A percentile compares a stretch with the other conserved stretches of the same genome.
Evolutionary conservation across 2,888 invertebrate genomes (phyloP).

Genomic region (Vannuccia rotundouncinata): DNA sequence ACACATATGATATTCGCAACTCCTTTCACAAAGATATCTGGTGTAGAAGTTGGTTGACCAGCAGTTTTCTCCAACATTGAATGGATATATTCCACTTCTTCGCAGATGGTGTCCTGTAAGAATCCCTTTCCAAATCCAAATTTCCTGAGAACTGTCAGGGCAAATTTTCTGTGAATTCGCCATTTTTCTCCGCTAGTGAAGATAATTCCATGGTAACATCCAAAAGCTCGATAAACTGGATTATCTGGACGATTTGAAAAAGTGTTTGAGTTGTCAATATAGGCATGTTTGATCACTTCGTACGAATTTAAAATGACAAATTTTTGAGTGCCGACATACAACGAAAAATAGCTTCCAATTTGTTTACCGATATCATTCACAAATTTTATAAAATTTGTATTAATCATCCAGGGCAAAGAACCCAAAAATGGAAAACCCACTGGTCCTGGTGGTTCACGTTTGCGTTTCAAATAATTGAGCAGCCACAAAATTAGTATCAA

Average conservation of each 20-base stretch:
- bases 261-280: conserved; percentile 7
- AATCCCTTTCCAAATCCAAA: conserved; percentile 31
- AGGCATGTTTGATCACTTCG: conserved; percentile 11
- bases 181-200: conserved; percentile 16
- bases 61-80: background rate
- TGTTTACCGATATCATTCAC: background rate
- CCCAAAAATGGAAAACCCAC: background rate
- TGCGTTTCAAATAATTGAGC: background rate
- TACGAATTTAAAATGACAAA: conserved; percentile 25
- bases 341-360: conserved; percentile 5
- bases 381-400: background rate
- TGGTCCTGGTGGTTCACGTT: background rate
- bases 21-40: conserved; percentile 6
- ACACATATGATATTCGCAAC: conserved; percentile 25
- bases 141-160: conserved; percentile 24
- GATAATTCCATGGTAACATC: conserved; percentile 13
- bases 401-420: background rate
- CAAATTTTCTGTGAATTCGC: conserved; percentile 31
- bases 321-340: conserved; percentile 17
- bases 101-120: background rate
- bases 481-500: background rate
- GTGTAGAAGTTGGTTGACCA: background rate
- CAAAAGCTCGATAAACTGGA: background rate
- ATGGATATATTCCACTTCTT: conserved; percentile 4
- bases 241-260: background rate